These are phyloP conservation scores for Lasioglossum lativentre DNA, from an alignment of 2,888 invertebrate species.

Conservation along the genomic window DNA sequence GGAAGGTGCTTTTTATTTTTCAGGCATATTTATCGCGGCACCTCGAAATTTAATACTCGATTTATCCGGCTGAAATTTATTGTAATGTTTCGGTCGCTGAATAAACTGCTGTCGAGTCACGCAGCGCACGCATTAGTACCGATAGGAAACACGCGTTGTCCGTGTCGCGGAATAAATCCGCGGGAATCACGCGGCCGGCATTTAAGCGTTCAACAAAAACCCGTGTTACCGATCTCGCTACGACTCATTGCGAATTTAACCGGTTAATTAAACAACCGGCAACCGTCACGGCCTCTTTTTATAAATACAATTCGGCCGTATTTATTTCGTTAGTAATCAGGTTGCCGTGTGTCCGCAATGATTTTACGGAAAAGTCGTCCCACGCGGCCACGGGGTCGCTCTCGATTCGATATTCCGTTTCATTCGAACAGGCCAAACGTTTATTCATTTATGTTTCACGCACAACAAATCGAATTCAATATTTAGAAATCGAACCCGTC, in stretches of 20 bases:
- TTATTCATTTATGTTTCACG: not conserved
- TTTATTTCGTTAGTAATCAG: slow-evolving; percentile 37
- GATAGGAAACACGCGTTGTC: slow-evolving; percentile 26
- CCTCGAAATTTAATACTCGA: not conserved
- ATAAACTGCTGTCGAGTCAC: slow-evolving; percentile 28
- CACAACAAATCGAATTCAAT: slow-evolving; percentile 4
- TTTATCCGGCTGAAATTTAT: slow-evolving; percentile 7
- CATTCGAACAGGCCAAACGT: not conserved
- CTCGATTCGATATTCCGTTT: not conserved
- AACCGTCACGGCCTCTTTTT: slow-evolving; percentile 10
- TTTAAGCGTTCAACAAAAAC: slow-evolving; percentile 12
- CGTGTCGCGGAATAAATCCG: slow-evolving; percentile 34
- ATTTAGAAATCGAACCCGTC: not conserved
- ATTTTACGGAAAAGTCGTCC: slow-evolving; percentile 23
- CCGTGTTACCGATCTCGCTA: slow-evolving; percentile 23
- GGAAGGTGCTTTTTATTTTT: not conserved
- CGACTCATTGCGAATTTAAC: slow-evolving; percentile 33
- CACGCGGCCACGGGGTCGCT: not conserved
- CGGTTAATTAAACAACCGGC: slow-evolving; percentile 24
- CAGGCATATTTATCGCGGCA: not conserved
- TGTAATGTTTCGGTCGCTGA: not conserved
- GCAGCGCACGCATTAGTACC: slow-evolving; percentile 8
- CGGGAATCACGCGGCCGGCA: slow-evolving; percentile 23
- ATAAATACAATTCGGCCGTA: slow-evolving; percentile 5
- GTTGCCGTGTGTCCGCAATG: not conserved